These are phyloP conservation scores for Phrynocephalus vlangalii DNA, from an alignment of 2,797 vertebrate genomes.

Conservation along the genomic window DNA sequence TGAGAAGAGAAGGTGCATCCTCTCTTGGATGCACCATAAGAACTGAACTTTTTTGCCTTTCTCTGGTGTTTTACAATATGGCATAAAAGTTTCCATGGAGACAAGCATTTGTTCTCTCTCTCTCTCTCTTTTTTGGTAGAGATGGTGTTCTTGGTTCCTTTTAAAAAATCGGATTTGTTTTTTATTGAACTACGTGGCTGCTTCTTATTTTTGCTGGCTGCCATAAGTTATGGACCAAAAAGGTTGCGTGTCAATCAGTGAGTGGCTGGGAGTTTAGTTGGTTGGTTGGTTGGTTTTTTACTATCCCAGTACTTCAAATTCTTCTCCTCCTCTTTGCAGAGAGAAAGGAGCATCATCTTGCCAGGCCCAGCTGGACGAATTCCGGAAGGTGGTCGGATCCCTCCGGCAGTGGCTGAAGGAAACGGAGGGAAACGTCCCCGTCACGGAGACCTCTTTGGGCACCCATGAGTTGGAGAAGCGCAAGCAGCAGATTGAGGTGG, in stretches of 20 bases:
- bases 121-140: background rate
- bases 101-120: background rate
- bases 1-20: no score
- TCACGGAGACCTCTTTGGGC: conserved; percentile 83
- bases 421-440: conserved; percentile 85
- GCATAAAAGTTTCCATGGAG: no score
- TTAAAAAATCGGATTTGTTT: no score
- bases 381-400: conserved; percentile 86
- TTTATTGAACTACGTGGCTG: no score
- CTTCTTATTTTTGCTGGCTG: background rate
- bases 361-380: conserved; percentile 88
- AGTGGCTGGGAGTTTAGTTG: no score
- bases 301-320: background rate
- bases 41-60: no score
- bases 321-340: conserved; percentile 72
- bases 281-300: no score
- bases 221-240: no score
- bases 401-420: conserved; percentile 92
- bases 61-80: no score
- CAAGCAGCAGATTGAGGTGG: conserved; percentile 90
- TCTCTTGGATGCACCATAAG: no score
- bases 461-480: conserved; percentile 87
- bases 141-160: background rate
- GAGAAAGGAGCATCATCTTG: conserved; percentile 89
- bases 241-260: no score